phyloP scores from a whole-genome alignment of 2,888 invertebrate species.

The Myopa testacea region DNA sequence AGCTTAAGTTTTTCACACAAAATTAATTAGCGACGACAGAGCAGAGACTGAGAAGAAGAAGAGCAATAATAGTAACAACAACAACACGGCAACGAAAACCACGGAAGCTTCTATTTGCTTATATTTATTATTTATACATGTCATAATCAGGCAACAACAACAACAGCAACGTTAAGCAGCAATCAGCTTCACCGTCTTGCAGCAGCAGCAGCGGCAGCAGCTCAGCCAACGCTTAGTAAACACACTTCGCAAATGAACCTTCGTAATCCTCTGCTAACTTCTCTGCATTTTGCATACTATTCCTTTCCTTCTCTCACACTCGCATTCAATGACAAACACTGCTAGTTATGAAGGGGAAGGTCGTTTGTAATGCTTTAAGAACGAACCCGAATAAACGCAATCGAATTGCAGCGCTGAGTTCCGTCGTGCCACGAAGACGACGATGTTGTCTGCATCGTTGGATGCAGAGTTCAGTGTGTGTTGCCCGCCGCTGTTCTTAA shows the following conservation, averaged over 20 bases:
- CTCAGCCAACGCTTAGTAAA: not conserved
- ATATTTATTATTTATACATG: too few species aligned
- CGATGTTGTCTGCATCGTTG: not conserved
- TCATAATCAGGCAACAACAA: not conserved
- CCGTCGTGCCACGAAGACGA: not conserved
- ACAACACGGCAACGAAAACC: not conserved
- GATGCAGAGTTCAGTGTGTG: too few species aligned
- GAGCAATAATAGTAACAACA: not conserved
- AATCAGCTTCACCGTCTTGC: not conserved
- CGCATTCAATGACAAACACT: not conserved
- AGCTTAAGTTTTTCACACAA: constrained; percentile 19
- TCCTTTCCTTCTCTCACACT: not conserved
- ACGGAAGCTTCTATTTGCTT: not conserved
- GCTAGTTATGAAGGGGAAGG: constrained; percentile 27
- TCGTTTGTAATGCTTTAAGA: not conserved
- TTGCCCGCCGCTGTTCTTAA: too few species aligned
- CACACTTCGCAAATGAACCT: not conserved
- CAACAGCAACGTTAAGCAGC: not conserved
- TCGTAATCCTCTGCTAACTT: not conserved
- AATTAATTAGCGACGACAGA: constrained; percentile 30
- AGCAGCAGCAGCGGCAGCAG: not conserved
- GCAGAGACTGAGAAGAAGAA: not conserved
- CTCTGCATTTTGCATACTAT: not conserved
- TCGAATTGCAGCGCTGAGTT: not conserved
- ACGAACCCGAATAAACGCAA: not conserved